A percentile compares a stretch with the other conserved stretches of the same genome.
Evolutionary conservation across 1,140 invertebrate species (phyloP).

Genomic region (Manduca sexta): DNA sequence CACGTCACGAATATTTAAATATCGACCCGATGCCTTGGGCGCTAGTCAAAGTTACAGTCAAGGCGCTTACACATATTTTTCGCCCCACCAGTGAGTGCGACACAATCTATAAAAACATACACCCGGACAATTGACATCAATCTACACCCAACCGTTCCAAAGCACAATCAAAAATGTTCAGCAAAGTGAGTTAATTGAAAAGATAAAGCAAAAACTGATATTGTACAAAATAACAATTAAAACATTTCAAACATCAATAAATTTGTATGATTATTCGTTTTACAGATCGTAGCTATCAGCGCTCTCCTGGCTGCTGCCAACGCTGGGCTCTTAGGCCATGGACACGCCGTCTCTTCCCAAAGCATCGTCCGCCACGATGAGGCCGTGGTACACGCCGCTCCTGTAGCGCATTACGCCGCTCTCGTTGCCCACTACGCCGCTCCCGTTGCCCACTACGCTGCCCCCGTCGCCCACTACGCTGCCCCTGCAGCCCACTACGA

Average conservation of each 20-base stretch:
- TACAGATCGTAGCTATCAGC: conserved; percentile 35
- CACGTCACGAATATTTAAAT: too few relatives aligned
- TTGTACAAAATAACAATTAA: too few relatives aligned
- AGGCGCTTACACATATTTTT: conserved; percentile 47
- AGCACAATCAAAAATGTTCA: conserved; percentile 47
- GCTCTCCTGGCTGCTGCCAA: conserved; percentile 41
- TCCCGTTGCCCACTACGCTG: conserved; percentile 20
- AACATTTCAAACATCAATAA: too few relatives aligned
- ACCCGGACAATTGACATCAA: conserved; percentile 43
- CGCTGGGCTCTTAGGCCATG: conserved; percentile 26
- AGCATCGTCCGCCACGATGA: conserved; percentile 38
- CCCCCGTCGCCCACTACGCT: conserved; percentile 26
- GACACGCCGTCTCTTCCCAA: conserved; percentile 55
- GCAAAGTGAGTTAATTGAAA: conserved; percentile 45
- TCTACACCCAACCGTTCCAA: conserved; percentile 37
- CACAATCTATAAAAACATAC: conserved; percentile 58
- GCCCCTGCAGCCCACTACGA: conserved; percentile 29
- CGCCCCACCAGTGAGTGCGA: conserved; percentile 28
- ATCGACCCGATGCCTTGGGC: too few relatives aligned
- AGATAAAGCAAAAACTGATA: too few relatives aligned
- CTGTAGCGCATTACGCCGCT: conserved; percentile 19
- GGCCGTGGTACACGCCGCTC: conserved; percentile 32
- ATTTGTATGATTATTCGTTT: conserved; percentile 4
- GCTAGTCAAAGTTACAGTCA: conserved; percentile 55
- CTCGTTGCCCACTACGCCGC: not conserved